A percentile compares a stretch with the other conserved stretches of the same genome.
Evolutionary conservation across 2,888 invertebrate species (phyloP).

Genomic region (Macrosiphum euphorbiae): DNA sequence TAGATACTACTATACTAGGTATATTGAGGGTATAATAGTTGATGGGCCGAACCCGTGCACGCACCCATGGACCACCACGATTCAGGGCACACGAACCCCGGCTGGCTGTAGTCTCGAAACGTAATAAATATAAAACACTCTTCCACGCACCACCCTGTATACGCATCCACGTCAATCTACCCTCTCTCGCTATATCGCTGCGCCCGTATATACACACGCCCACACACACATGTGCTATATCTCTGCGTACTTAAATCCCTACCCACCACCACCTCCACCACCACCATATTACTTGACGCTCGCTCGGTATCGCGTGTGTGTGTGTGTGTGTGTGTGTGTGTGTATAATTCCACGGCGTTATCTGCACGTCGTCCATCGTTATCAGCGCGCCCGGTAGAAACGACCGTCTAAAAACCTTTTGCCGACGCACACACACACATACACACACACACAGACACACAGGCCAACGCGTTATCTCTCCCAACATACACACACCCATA

Average conservation of each 20-base stretch:
- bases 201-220: slow-evolving; percentile 22
- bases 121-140: neutral
- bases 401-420: slow-evolving; percentile 60
- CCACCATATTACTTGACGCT: neutral
- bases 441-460: neutral
- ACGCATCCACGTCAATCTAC: slow-evolving; percentile 33
- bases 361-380: slow-evolving; percentile 54
- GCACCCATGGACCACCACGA: neutral
- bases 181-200: neutral
- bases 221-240: neutral
- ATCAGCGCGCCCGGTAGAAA: slow-evolving; percentile 42
- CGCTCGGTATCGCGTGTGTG: neutral
- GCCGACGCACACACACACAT: slow-evolving; percentile 16
- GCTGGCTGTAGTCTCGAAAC: neutral
- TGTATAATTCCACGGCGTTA: slow-evolving; percentile 24
- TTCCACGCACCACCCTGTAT: neutral
- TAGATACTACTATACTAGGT: neutral
- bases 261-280: neutral
- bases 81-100: neutral
- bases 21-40: neutral
- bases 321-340: neutral
- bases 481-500: neutral
- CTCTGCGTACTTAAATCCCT: slow-evolving; percentile 53
- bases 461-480: slow-evolving; percentile 17
- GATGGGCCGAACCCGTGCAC: neutral